These are phyloP conservation scores for Clangula hyemalis DNA, from an alignment of 2,797 vertebrate species.

Conservation along the genomic window DNA sequence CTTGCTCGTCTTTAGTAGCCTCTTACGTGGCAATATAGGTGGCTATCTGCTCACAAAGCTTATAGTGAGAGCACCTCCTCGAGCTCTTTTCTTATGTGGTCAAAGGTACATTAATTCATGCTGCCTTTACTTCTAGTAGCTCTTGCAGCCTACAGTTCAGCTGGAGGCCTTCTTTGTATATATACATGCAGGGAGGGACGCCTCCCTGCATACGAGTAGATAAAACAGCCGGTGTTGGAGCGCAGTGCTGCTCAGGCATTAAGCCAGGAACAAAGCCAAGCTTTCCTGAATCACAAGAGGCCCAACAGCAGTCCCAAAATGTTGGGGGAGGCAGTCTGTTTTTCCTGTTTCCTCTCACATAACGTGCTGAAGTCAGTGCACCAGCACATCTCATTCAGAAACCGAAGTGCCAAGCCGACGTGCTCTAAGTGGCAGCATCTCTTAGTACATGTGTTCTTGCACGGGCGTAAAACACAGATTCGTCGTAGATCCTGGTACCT, in stretches of 20 bases:
- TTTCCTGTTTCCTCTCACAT: background rate
- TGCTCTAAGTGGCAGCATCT: background rate
- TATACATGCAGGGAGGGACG: background rate
- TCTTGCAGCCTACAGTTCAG: background rate
- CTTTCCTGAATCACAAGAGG: background rate
- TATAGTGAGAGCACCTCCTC: background rate
- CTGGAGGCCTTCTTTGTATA: background rate
- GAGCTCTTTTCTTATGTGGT: background rate
- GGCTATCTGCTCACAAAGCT: background rate
- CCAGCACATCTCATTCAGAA: background rate
- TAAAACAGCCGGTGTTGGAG: background rate
- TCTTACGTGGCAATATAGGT: background rate
- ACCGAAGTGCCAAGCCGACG: fast-evolving
- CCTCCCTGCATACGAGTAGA: background rate
- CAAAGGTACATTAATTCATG: background rate
- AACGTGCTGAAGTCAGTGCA: background rate
- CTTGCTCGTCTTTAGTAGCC: background rate
- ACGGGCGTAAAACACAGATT: background rate
- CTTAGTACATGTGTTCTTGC: background rate
- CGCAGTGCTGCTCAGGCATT: background rate
- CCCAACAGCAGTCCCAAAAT: too few relatives aligned
- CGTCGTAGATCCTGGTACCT: background rate
- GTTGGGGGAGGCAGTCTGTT: background rate
- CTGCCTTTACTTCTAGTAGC: background rate
- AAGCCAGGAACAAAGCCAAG: background rate